These are phyloP conservation scores for Actias luna DNA, from an alignment of 2,888 invertebrate species.

Conservation along the genomic window DNA sequence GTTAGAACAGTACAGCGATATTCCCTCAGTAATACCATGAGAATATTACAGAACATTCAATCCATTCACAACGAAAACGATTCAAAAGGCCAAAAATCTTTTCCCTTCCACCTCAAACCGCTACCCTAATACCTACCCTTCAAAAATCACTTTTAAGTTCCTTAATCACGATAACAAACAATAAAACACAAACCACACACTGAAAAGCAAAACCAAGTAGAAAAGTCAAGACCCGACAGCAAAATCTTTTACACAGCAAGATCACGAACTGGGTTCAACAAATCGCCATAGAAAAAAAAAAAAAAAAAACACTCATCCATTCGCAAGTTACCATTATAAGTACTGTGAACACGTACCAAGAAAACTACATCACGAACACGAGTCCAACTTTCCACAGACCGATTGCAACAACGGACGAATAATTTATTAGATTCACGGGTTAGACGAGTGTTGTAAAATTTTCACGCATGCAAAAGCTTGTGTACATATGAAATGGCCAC, in stretches of 20 bases:
- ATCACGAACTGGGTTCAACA: neutral
- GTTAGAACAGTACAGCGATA: neutral
- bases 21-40: neutral
- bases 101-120: neutral
- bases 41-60: neutral
- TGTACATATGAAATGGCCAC: slow-evolving; percentile 1
- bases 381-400: neutral
- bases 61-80: neutral
- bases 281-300: neutral
- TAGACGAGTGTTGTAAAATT: neutral
- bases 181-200: too few species aligned
- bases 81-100: neutral
- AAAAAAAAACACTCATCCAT: neutral
- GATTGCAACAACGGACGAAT: neutral
- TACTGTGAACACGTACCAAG: neutral
- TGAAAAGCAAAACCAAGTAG: too few species aligned
- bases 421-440: neutral
- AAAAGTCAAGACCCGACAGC: too few species aligned
- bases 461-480: neutral
- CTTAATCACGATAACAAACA: too few species aligned
- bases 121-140: neutral
- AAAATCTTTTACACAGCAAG: too few species aligned
- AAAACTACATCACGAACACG: neutral
- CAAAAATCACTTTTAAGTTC: too few species aligned
- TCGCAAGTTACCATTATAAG: neutral